Evolutionary conservation across 37 sponge, comb jelly and placozoan species (phyloP).

Genomic region (Hexactinellida sp.): DNA sequence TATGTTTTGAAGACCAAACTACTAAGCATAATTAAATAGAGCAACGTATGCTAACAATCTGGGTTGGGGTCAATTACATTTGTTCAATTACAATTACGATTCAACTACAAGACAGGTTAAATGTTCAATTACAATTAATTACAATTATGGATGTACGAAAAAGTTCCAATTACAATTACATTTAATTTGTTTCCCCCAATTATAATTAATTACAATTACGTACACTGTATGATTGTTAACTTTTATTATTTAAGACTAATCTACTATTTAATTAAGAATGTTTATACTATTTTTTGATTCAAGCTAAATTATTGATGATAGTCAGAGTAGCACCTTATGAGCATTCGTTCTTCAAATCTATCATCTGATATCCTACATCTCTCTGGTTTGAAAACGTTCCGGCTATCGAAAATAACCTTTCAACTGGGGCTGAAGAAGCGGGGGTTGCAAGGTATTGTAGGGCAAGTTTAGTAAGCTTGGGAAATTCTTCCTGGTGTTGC

Average conservation of each 20-base stretch:
- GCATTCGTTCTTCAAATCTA: background rate
- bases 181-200: background rate
- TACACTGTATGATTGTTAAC: background rate
- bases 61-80: no score
- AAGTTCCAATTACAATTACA: no score
- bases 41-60: no score
- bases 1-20: no score
- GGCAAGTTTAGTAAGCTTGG: background rate
- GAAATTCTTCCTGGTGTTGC: slow-evolving; percentile 19
- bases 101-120: no score
- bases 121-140: no score
- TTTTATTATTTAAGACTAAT: background rate
- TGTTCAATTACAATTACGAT: no score
- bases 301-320: background rate
- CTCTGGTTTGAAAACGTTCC: background rate
- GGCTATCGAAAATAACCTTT: background rate
- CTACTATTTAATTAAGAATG: background rate
- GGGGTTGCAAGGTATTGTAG: background rate
- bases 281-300: background rate
- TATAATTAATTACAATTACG: no score
- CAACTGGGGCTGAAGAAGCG: background rate
- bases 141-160: no score
- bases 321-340: background rate
- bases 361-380: background rate
- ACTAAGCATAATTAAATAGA: no score